These are phyloP conservation scores for Myzus persicae DNA, from an alignment of 1,140 invertebrate species.

Conservation along the genomic window DNA sequence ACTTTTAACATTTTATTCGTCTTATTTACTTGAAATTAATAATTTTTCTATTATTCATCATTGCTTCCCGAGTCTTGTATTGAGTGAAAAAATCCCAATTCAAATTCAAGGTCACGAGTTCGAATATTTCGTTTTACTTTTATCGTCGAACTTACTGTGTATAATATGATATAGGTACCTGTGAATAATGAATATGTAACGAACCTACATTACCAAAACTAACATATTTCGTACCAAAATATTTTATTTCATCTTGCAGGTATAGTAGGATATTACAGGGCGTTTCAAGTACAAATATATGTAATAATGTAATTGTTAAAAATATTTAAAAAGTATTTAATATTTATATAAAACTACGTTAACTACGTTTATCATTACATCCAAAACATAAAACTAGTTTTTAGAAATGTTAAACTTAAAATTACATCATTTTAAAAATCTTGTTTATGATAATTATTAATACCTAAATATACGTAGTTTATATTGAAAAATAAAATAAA, in stretches of 20 bases:
- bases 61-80: neutral
- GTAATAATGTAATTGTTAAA: neutral
- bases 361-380: neutral
- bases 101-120: neutral
- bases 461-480: neutral
- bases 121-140: neutral
- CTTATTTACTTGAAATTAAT: neutral
- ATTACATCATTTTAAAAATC: neutral
- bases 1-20: neutral
- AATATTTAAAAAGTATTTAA: neutral
- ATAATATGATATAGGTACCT: no score
- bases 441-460: neutral
- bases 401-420: neutral
- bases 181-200: neutral
- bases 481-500: neutral
- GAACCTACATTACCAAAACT: neutral
- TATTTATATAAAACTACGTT: neutral
- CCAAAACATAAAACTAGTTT: neutral
- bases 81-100: neutral
- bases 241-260: neutral
- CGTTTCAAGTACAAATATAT: neutral
- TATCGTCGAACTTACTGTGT: no score
- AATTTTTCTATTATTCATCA: neutral
- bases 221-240: no score
- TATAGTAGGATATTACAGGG: neutral